A percentile compares a stretch with the other conserved stretches of the same genome.
Evolutionary conservation across 2,113 vertebrate genomes (phyloP).

Genomic region (Chlorodrepanis virens): DNA sequence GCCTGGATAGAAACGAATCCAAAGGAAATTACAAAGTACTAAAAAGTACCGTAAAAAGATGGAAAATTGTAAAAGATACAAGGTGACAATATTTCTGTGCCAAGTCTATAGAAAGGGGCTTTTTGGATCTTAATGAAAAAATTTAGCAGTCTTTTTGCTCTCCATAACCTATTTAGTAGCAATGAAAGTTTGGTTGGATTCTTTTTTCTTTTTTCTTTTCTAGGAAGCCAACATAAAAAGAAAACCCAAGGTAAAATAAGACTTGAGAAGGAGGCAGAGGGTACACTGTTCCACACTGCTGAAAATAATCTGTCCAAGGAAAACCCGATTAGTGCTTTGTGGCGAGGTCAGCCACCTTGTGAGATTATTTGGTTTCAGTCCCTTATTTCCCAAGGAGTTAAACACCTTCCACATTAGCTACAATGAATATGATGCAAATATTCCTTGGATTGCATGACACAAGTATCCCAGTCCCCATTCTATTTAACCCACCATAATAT

Average conservation of each 20-base stretch:
- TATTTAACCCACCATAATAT: background rate
- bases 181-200: background rate
- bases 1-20: background rate
- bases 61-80: background rate
- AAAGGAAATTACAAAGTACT: background rate
- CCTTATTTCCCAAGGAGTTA: background rate
- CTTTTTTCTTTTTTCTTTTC: background rate
- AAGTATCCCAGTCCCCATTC: background rate
- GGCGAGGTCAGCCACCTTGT: background rate
- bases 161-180: background rate
- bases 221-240: background rate
- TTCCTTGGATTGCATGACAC: background rate
- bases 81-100: background rate
- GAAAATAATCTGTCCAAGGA: background rate
- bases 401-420: background rate
- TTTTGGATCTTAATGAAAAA: background rate
- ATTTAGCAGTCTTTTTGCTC: background rate
- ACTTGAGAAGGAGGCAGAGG: background rate
- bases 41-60: background rate
- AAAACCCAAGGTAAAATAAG: background rate
- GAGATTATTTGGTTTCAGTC: conserved; percentile 5
- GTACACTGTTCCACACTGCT: background rate
- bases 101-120: background rate
- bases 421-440: background rate
- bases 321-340: background rate